phyloP scores from a whole-genome alignment of 2,888 invertebrate genomes.

The Aspidiotus destructor region DNA sequence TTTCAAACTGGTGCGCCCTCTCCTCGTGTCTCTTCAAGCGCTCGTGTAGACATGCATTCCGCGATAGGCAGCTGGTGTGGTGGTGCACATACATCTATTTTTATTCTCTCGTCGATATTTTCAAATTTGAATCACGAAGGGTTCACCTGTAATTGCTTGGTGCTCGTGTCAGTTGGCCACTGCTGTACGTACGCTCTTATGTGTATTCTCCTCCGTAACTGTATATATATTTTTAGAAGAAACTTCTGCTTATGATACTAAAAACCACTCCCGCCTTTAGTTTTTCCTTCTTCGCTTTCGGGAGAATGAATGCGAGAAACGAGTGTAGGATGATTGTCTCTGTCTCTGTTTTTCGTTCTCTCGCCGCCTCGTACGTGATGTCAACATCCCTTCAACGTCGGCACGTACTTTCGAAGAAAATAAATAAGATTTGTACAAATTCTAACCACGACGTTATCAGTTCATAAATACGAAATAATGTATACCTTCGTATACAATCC shows the following conservation, averaged over 20 bases:
- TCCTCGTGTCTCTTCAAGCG: no score
- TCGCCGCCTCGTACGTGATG: constrained; percentile 24
- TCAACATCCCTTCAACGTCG: constrained; percentile 31
- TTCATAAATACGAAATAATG: constrained; percentile 32
- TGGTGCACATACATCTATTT: no score
- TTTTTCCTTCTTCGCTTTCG: background rate
- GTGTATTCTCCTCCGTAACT: no score
- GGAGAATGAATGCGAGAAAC: background rate
- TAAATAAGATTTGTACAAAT: constrained; percentile 33
- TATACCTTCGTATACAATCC: constrained; percentile 32
- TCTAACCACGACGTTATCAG: constrained; percentile 33
- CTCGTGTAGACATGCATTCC: no score
- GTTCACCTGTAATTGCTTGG: no score
- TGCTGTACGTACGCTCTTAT: no score
- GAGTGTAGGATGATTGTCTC: background rate
- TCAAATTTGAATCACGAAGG: no score
- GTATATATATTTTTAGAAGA: background rate
- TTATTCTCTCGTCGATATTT: no score
- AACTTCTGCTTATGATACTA: constrained; percentile 2
- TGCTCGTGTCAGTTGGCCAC: no score
- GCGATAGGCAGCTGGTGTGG: no score
- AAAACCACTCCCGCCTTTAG: background rate
- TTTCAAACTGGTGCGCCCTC: no score
- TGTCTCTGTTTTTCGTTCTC: background rate
- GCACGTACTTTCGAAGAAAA: constrained; percentile 31